These are phyloP conservation scores for Lampris incognitus DNA, from an alignment of 2,113 vertebrate genomes.

Conservation along the genomic window DNA sequence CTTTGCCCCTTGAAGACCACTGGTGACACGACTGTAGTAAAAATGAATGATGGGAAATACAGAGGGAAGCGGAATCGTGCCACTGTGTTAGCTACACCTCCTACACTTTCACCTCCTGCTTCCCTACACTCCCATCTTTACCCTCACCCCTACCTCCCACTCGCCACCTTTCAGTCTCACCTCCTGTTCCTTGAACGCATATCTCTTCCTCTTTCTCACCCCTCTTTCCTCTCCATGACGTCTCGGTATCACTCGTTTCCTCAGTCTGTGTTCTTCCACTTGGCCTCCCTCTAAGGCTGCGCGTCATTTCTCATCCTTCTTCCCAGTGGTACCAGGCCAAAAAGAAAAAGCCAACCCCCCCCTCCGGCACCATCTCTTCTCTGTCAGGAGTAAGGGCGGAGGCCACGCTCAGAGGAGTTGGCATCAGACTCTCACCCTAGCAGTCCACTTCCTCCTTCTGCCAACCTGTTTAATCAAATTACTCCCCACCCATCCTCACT, in stretches of 20 bases:
- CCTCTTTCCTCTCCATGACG: slow-evolving; percentile 64
- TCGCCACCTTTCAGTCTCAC: slow-evolving; percentile 57
- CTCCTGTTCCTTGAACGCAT: slow-evolving; percentile 55
- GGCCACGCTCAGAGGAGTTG: slow-evolving; percentile 74
- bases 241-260: slow-evolving; percentile 45
- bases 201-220: slow-evolving; percentile 54
- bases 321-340: slow-evolving; percentile 23
- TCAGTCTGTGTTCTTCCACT: not conserved
- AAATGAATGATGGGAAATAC: not conserved
- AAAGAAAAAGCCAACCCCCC: slow-evolving; percentile 4
- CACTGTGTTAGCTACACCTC: slow-evolving; percentile 51
- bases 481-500: slow-evolving; percentile 42
- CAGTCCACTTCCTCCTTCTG: slow-evolving; percentile 78
- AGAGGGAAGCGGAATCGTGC: slow-evolving; percentile 25
- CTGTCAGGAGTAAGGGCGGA: slow-evolving; percentile 59
- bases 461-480: slow-evolving; percentile 77
- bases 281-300: slow-evolving; percentile 25
- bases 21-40: slow-evolving; percentile 9
- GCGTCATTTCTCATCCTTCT: slow-evolving; percentile 29
- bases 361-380: slow-evolving; percentile 52
- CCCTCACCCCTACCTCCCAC: slow-evolving; percentile 52
- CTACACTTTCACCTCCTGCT: slow-evolving; percentile 50
- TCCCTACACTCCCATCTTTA: not conserved
- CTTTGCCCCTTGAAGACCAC: not conserved
- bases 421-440: slow-evolving; percentile 77